Conservation (phyloP, 2,113 vertebrate species). For the Phylloscopus trochiloides region DNA sequence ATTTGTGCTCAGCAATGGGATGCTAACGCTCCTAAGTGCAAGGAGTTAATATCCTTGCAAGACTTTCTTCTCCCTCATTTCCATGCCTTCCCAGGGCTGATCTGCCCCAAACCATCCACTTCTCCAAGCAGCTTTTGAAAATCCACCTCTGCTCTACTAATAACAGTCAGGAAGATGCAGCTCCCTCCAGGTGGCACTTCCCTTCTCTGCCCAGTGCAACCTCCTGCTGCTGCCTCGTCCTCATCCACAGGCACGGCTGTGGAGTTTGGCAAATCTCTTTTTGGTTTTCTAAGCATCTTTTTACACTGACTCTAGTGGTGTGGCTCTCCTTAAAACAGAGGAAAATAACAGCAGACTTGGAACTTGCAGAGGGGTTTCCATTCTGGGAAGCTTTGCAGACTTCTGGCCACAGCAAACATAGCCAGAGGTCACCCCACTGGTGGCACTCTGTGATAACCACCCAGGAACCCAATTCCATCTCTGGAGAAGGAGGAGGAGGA, state of each 20-base stretch:
- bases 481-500: not conserved
- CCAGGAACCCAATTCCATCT: not conserved
- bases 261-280: not conserved
- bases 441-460: not conserved
- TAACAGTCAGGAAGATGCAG: not conserved
- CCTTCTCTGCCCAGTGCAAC: not conserved
- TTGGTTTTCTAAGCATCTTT: not conserved
- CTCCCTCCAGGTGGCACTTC: not conserved
- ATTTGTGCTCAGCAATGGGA: not conserved
- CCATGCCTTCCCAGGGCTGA: not conserved
- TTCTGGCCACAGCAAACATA: not conserved
- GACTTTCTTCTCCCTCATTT: not conserved
- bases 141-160: not conserved
- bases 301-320: not conserved
- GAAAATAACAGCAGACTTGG: not conserved
- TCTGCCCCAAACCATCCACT: not conserved
- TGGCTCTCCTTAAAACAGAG: not conserved
- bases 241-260: not conserved
- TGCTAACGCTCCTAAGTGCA: not conserved
- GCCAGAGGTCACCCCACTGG: fast-evolving
- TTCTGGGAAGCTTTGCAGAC: not conserved
- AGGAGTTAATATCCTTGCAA: not conserved
- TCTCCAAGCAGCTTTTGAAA: not conserved
- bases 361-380: not conserved
- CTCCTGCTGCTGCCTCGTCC: fast-evolving